These are phyloP conservation scores for Pongo abelii DNA, from an alignment of 2,113 vertebrate genomes.

Conservation along the genomic window DNA sequence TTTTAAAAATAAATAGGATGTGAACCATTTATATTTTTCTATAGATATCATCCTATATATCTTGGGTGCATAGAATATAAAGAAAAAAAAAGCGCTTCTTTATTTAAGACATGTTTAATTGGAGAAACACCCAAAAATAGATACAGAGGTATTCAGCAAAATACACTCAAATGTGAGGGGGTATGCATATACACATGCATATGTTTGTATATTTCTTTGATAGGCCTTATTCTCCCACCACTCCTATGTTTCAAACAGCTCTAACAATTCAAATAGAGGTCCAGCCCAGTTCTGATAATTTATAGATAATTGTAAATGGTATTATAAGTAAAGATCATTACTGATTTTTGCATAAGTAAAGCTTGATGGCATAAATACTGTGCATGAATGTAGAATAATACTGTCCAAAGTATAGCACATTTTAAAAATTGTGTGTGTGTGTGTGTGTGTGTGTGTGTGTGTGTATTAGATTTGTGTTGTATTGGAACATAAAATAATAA, in stretches of 20 bases:
- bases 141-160: neutral
- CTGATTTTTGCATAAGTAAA: constrained; percentile 2
- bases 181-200: neutral
- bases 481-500: neutral
- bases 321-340: neutral
- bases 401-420: neutral
- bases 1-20: neutral
- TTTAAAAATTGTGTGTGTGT: neutral
- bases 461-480: neutral
- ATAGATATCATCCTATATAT: neutral
- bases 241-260: neutral
- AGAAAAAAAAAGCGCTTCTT: neutral
- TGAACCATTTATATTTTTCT: neutral
- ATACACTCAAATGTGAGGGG: neutral
- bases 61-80: neutral
- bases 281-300: neutral
- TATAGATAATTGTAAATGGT: neutral
- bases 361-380: neutral
- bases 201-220: neutral
- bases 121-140: neutral
- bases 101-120: neutral
- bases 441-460: neutral
- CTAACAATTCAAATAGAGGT: neutral
- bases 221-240: neutral
- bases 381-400: neutral